Evolutionary conservation across 2,113 vertebrate species (phyloP), one percentile per base, ranked within the genome.

Genomic region (Hemichromis elongatus): DNA sequence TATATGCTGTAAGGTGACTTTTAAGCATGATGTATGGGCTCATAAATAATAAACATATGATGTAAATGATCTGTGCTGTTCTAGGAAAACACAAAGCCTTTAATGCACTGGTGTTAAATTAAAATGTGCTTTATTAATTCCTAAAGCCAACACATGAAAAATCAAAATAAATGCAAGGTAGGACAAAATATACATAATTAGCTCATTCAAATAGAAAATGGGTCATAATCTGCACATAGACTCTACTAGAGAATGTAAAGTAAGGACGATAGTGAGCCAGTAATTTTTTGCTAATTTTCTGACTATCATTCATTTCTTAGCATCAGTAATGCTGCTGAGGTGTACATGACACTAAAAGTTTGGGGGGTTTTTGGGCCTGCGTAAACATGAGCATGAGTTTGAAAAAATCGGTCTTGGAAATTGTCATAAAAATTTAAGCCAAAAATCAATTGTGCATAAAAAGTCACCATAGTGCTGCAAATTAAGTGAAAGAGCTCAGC

Each of bases 1-100:
- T 77, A 26, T 45, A 79, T 14, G 9, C 80, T 52, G 13, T 2
- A 59, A 37, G 9, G 6, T 7, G 21, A 56, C 50, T 63, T 63
- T 52, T 83, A 81, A 88, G 84, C 45, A 11, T 8, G 30, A 57
- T 79, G 57, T 18, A 12, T n/a, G 11, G 9, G 4, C 28, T 45
- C 16, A 40, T 47, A 75, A 70, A 82, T 80, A 4, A 80, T 28
- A 57, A 61, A 63, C 1, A 10, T 2, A 11, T 40, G 26, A 19
- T 24, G 40, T 86, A 59, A 50, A 78, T 18, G 1, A 37, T 37
- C 16, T 28, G 52, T 33, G 37, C 73, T 45, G 26, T 59, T 77
- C 37, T 21, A 14, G 28, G 24, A 83, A 24, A 83, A 16, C 33
- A 7, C 21, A 9, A 53, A 19, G 47, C n/a, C 8, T 28, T 59